Evolutionary conservation across 2,113 vertebrate genomes (phyloP).

Genomic region (Bos javanicus): DNA sequence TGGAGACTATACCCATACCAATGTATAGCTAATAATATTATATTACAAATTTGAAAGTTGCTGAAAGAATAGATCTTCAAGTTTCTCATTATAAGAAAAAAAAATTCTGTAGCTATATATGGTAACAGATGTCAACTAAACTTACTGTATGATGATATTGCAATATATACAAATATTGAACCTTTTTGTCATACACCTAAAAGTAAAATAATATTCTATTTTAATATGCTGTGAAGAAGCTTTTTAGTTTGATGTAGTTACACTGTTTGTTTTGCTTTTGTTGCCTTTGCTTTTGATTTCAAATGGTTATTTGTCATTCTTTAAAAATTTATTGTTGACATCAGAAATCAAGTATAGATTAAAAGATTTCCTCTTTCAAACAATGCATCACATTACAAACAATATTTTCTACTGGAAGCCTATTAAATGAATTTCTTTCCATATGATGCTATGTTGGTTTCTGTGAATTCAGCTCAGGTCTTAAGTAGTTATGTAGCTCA

Average conservation of each 20-base stretch:
- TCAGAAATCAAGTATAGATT: not conserved
- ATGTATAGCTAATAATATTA: not conserved
- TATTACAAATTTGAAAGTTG: not conserved
- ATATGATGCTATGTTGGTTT: not conserved
- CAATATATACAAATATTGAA: not conserved
- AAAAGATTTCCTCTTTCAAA: not conserved
- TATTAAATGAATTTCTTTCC: not conserved
- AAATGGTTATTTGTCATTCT: not conserved
- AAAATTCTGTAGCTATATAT: not conserved
- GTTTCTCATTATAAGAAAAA: not conserved
- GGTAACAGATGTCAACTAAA: not conserved
- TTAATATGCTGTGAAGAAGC: not conserved
- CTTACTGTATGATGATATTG: not conserved
- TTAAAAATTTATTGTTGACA: not conserved
- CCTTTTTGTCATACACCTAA: not conserved
- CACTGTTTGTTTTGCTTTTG: not conserved
- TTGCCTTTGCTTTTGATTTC: not conserved
- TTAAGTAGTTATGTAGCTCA: not conserved
- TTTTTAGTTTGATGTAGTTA: not conserved
- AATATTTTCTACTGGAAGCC: not conserved
- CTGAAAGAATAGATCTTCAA: not conserved
- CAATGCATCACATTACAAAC: not conserved
- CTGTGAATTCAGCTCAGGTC: not conserved
- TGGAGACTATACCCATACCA: not conserved
- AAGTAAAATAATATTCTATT: not conserved